A percentile compares a stretch with the other conserved stretches of the same genome.
phyloP scores from a whole-genome alignment of 2,888 invertebrate species.

The Fragum fragum region DNA sequence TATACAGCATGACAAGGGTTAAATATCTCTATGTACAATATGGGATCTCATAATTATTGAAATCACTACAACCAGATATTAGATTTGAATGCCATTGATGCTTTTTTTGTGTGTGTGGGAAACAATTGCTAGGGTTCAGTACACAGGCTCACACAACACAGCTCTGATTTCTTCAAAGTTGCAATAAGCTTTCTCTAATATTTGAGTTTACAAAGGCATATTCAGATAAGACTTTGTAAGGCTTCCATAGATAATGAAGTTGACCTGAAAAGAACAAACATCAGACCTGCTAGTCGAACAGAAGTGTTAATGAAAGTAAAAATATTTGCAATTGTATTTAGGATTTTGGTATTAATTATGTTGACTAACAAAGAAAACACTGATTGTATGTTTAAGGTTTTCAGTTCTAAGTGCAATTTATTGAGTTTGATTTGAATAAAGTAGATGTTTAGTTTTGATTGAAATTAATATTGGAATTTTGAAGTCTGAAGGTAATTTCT shows the following conservation, averaged over 20 bases:
- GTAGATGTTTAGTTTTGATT: constrained; percentile 13
- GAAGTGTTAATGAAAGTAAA: constrained; percentile 19
- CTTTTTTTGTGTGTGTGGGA: too few relatives aligned
- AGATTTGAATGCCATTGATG: too few relatives aligned
- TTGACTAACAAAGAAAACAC: constrained; percentile 4
- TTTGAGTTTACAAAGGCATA: too few relatives aligned
- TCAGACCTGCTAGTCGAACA: background rate
- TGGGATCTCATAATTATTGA: too few relatives aligned
- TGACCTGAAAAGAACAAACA: background rate
- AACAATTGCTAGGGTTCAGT: too few relatives aligned
- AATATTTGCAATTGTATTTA: constrained; percentile 24
- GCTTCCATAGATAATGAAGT: background rate
- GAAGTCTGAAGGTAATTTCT: background rate
- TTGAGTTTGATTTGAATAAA: background rate
- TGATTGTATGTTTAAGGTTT: constrained; percentile 26
- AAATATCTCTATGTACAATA: too few relatives aligned
- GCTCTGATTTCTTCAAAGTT: too few relatives aligned
- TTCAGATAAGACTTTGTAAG: too few relatives aligned
- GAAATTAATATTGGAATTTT: background rate
- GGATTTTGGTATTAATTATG: constrained; percentile 20
- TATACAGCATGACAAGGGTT: too few relatives aligned
- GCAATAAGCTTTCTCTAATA: too few relatives aligned
- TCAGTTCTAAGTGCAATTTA: constrained; percentile 24
- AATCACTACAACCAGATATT: too few relatives aligned
- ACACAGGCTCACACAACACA: too few relatives aligned